phyloP scores from a whole-genome alignment of 2,888 invertebrate species.

The Archips xylosteana region DNA sequence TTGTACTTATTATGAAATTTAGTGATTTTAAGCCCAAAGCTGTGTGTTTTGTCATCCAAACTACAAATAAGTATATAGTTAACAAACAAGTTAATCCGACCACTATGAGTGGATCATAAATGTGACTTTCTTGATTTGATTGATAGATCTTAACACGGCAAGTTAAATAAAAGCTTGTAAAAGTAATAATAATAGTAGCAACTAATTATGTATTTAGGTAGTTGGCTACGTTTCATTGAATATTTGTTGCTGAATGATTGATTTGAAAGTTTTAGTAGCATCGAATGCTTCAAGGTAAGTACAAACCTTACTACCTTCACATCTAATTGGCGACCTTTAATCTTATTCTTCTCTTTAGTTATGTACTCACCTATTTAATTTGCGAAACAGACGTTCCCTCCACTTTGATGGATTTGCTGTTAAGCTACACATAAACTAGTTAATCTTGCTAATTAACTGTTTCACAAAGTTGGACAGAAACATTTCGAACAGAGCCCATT shows the following conservation, averaged over 20 bases:
- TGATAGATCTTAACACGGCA: no score
- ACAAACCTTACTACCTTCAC: neutral
- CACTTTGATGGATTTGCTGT: conserved; percentile 2
- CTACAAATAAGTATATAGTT: no score
- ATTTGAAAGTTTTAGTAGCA: neutral
- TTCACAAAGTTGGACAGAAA: neutral
- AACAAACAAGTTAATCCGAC: no score
- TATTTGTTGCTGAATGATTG: neutral
- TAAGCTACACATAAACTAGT: neutral
- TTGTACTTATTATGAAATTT: no score
- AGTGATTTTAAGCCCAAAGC: no score
- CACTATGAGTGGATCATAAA: no score
- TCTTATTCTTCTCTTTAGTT: neutral
- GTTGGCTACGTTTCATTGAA: neutral
- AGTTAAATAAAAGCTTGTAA: no score
- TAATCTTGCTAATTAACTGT: neutral
- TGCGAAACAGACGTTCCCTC: neutral
- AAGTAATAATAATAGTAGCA: no score
- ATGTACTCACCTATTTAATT: neutral
- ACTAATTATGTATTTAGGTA: no score
- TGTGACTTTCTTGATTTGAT: no score
- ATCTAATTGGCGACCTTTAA: neutral
- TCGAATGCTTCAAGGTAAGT: neutral
- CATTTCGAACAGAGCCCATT: neutral
- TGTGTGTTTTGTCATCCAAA: no score